These are phyloP conservation scores for Diaphora mendica DNA, from an alignment of 2,888 invertebrate genomes.

Conservation along the genomic window DNA sequence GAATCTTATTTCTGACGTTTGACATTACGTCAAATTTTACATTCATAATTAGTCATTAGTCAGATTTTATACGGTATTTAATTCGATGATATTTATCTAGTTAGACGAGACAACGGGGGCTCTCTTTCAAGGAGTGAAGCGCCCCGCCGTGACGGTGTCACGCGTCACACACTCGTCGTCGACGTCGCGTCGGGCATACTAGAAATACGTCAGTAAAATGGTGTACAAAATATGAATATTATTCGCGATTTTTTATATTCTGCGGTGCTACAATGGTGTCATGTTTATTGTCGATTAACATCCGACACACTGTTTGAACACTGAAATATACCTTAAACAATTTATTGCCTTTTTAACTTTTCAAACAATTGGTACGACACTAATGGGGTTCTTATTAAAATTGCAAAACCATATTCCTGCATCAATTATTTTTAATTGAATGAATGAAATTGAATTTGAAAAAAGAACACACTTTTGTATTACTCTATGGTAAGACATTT, in stretches of 20 bases:
- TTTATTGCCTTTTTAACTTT: not conserved
- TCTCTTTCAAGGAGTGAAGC: too few species aligned
- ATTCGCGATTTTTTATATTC: too few species aligned
- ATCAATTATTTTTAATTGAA: not conserved
- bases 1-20: not conserved
- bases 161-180: too few species aligned
- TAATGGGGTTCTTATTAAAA: constrained; percentile 7
- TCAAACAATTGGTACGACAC: constrained; percentile 5
- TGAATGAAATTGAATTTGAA: not conserved
- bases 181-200: too few species aligned
- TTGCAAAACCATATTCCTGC: not conserved
- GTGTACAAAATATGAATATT: too few species aligned
- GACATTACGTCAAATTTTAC: too few species aligned
- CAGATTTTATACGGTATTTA: too few species aligned
- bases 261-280: not conserved
- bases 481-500: not conserved
- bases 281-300: constrained; percentile 11
- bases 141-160: too few species aligned
- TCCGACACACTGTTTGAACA: constrained; percentile 5
- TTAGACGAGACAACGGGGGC: too few species aligned
- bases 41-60: too few species aligned
- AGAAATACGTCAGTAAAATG: too few species aligned
- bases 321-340: constrained; percentile 8
- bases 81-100: too few species aligned
- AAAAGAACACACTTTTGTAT: not conserved